Percentiles rank a stretch among this genome's conserved stretches.
phyloP scores from a whole-genome alignment of 2,797 vertebrate genomes.

The Coracias cyanogaster region DNA sequence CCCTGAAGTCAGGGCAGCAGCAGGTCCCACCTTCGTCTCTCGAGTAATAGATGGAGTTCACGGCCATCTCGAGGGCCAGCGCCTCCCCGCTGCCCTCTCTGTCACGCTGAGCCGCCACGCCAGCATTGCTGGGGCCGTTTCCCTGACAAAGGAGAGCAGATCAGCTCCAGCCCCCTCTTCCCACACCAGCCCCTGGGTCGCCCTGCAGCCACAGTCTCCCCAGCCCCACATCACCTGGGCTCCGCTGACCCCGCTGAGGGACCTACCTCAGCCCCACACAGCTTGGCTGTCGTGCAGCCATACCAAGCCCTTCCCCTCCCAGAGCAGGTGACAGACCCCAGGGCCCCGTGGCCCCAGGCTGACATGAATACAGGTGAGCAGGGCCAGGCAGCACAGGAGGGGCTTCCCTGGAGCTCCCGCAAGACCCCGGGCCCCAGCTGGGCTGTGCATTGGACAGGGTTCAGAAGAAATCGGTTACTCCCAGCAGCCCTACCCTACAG shows the following conservation, averaged over 20 bases:
- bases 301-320: background rate
- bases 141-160: slow-evolving; percentile 46
- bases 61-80: slow-evolving; percentile 87
- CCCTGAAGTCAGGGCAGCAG: background rate
- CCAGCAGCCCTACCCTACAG: background rate
- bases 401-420: background rate
- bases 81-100: background rate
- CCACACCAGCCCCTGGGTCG: background rate
- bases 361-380: accelerated
- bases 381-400: background rate
- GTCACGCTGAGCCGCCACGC: background rate
- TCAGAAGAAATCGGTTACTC: background rate
- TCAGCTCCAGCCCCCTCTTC: slow-evolving; percentile 18
- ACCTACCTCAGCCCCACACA: background rate
- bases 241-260: too few species aligned
- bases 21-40: slow-evolving; percentile 88
- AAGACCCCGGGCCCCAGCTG: background rate
- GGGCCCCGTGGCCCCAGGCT: accelerated
- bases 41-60: slow-evolving; percentile 94
- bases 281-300: background rate
- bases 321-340: accelerated
- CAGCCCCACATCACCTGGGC: background rate
- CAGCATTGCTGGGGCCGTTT: background rate
- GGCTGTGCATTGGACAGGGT: background rate
- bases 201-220: background rate